Percentiles rank a stretch among this genome's conserved stretches.
Evolutionary conservation across 2,797 vertebrate genomes (phyloP).

Genomic region (Channa striata): DNA sequence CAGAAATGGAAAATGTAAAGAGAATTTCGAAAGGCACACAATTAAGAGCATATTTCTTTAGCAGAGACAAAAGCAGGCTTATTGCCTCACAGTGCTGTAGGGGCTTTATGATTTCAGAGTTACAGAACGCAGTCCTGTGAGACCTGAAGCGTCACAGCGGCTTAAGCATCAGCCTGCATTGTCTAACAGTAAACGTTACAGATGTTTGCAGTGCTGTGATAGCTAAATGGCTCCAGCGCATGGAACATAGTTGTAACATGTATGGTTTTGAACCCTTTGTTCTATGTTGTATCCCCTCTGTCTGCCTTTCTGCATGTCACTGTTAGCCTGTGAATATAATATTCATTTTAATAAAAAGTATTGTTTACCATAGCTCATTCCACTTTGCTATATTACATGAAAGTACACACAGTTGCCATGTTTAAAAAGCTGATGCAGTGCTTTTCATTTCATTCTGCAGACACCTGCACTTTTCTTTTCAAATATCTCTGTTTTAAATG

Average conservation of each 20-base stretch:
- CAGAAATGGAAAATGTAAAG: background rate
- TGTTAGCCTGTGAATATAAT: too few species aligned
- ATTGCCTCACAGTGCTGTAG: background rate
- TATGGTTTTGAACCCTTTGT: too few species aligned
- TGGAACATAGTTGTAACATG: too few species aligned
- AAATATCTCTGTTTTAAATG: background rate
- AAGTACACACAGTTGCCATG: background rate
- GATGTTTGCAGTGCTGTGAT: too few species aligned
- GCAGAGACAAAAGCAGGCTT: slow-evolving; percentile 11
- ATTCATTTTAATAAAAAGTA: too few species aligned
- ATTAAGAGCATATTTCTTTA: background rate
- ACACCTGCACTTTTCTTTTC: background rate
- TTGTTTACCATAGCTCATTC: background rate
- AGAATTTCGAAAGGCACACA: background rate
- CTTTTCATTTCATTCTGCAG: background rate
- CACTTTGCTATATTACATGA: background rate
- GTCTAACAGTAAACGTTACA: background rate
- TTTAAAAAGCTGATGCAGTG: background rate
- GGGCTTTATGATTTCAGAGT: background rate
- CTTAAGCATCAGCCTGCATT: background rate
- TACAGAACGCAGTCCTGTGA: background rate
- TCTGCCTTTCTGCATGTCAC: too few species aligned
- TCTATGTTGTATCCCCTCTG: too few species aligned
- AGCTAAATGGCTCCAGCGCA: too few species aligned
- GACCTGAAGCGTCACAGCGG: background rate